Evolutionary conservation across 2,797 vertebrate genomes (phyloP), one percentile per base, ranked within the genome.

Genomic region (Heliangelus exortis): DNA sequence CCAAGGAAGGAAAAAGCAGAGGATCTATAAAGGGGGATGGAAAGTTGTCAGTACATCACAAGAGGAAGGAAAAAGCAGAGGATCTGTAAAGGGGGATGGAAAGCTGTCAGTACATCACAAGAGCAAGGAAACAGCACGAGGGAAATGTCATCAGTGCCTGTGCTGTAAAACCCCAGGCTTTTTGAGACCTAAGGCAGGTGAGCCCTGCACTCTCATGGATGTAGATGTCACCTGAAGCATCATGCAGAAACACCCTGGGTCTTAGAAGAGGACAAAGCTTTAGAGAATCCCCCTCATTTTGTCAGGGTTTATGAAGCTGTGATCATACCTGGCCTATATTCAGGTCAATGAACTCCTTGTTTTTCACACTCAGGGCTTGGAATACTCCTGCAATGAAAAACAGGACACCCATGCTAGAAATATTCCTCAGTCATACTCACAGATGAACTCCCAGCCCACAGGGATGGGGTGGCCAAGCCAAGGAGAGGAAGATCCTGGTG

Each of bases 321-420:
- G 66, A n/a, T 73, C 95, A 5, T 97, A 98, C 98, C 97, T 98
- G 97, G 1, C 95, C 92, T 93, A 98, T 97, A 68, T 95, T 97
- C 95, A 98, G 96, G 82, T 96, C 96, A 93, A 98, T 96, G 95
- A 91, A 93, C 36, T 96, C 96, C 74, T 95, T 95, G 94, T 82
- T 94, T 96, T 95, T 90, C 15, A 2, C 34, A 33, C 95, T 94
- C 88, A 98, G 93, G n/a, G 94, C 91, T 51, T 98, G 96, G 96
- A 98, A 98, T 63, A 98, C 97, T 84, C 97, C 98, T 98, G 92
- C 26, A 82, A 88, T 71, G 85, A 97, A 71, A 92, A 85, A 31
- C 7, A 95, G 78, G 92, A 88, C 85, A 89, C 28, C 9, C 2
- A 59, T 10, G 12, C 33, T 82, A 87, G 57, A 59, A 90, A 89